Percentiles rank a stretch among this genome's conserved stretches.
Conservation (phyloP, 2,888 invertebrate species). For the Cetonia aurata region DNA sequence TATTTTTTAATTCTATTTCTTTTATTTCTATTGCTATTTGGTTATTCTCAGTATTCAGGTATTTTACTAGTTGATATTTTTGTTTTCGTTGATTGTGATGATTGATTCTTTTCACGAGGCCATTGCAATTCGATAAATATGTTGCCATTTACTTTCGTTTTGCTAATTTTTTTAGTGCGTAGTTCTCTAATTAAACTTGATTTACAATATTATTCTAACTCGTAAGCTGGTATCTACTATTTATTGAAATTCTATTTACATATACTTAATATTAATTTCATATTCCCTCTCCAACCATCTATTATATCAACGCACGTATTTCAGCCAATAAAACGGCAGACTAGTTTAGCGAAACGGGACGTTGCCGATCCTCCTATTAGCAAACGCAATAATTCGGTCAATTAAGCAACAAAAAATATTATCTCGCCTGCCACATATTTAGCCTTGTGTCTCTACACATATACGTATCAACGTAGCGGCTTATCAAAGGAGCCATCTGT, state of each 20-base stretch:
- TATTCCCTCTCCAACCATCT: background rate
- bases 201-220: too few species aligned
- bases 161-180: too few species aligned
- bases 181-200: too few species aligned
- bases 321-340: slow-evolving; percentile 11
- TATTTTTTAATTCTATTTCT: too few species aligned
- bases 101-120: too few species aligned
- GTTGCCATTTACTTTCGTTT: too few species aligned
- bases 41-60: too few species aligned
- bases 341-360: slow-evolving; percentile 7
- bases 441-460: background rate
- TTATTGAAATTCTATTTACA: background rate
- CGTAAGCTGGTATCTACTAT: too few species aligned
- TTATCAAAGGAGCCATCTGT: slow-evolving; percentile 45
- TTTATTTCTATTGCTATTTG: too few species aligned
- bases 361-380: slow-evolving; percentile 10
- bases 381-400: slow-evolving; percentile 34
- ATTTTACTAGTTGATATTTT: too few species aligned
- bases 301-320: background rate
- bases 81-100: too few species aligned
- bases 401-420: slow-evolving; percentile 32
- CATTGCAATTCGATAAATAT: too few species aligned
- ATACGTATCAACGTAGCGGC: slow-evolving; percentile 2
- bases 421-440: slow-evolving; percentile 9
- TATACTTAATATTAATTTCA: slow-evolving; percentile 3